Base-by-base conservation (phyloP, 2,888 invertebrate species). In the Trachelus tabidus region DNA sequence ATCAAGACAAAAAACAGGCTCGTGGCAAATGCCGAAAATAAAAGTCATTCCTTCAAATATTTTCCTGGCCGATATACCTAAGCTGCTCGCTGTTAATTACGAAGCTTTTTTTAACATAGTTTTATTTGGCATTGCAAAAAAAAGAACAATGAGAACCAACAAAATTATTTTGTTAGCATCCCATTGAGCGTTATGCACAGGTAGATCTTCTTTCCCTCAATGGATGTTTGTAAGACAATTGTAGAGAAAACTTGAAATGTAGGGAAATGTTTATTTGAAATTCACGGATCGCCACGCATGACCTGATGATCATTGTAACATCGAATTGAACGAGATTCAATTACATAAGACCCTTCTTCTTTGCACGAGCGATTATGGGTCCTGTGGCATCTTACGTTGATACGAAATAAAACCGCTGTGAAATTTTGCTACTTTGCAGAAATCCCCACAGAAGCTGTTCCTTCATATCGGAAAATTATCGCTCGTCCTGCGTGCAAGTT, bases 401-500 rank as follows among this genome's bases (percentile, higher is more conserved):
- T 56, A 56, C 23, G 6, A 40, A 23, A 56, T 23, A 23, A 23
- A 56, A 23, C 2, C 23, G 56, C 56, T 56, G 56, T 71, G 15
- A 34, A 40, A 76, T 76, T 77, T 81, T 76, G 3, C 31, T 12
- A 79, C 81, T 81, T 92, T 91, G 73, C 91, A 97, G 96, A 82
- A 94, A 94, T 89, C 95, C 96, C 0, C 95, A 95, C 83, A 94
- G 95, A 79, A 93, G 95, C 11, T 97, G 97, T 88, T 96, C 96
- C 0, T 97, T 96, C 87, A 93, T 97, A 76, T 95, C 96, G 0
- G 95, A 96, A 79, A 95, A 95, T 83, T 96, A 96, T 88, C 95
- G 95, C 82, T 96, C 97, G 0, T 95, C 96, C 84, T 97, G 97
- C 88, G 94, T 95, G 2, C 97, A 97, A 93, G 95, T 97, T 0